A percentile compares a stretch with the other conserved stretches of the same genome.
phyloP scores from a whole-genome alignment of 2,888 invertebrate genomes.

The Zootermopsis nevadensis region DNA sequence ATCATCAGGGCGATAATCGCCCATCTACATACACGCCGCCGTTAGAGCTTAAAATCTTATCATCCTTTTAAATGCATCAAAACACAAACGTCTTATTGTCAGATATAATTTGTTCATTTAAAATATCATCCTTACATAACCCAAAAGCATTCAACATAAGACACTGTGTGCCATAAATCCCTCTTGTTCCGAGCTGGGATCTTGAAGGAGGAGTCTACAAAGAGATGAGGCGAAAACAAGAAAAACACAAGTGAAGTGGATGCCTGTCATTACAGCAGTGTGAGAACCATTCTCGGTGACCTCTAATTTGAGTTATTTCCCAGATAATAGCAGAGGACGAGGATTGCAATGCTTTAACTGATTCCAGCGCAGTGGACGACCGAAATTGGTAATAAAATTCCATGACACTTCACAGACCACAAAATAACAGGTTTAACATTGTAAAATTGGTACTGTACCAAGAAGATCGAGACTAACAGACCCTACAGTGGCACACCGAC shows the following conservation, averaged over 20 bases:
- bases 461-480: too few species aligned
- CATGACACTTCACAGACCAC: conserved; percentile 1
- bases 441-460: too few species aligned
- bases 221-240: conserved; percentile 50
- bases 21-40: too few species aligned
- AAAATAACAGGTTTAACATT: neutral
- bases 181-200: neutral
- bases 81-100: too few species aligned
- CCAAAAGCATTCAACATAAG: too few species aligned
- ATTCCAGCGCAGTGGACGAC: neutral
- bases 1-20: too few species aligned
- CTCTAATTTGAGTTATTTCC: conserved; percentile 49
- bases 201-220: conserved; percentile 6
- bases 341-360: neutral
- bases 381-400: conserved; percentile 1
- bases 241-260: conserved; percentile 45
- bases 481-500: neutral
- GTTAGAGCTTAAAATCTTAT: too few species aligned
- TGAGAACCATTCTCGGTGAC: conserved; percentile 9
- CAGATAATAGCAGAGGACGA: conserved; percentile 41
- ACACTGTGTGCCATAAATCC: neutral
- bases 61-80: too few species aligned
- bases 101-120: too few species aligned
- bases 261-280: neutral
- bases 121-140: too few species aligned